Evolutionary conservation across 2,797 vertebrate species (phyloP).

Genomic region (Etheostoma perlongum): DNA sequence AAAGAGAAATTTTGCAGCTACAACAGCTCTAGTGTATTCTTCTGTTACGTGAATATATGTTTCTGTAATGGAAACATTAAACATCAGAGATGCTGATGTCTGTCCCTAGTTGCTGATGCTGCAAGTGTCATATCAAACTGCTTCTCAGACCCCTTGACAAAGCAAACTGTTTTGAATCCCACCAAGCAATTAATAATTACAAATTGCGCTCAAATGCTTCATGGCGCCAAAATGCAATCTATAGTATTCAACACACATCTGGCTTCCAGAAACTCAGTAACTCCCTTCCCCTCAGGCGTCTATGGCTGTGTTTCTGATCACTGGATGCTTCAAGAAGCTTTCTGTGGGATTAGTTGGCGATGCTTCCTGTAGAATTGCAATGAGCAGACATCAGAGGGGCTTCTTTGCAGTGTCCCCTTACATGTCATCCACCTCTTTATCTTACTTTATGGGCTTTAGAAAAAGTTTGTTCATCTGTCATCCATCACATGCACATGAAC

Average conservation of each 20-base stretch:
- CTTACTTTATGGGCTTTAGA: conserved; percentile 31
- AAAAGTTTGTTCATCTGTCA: conserved; percentile 28
- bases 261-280: conserved; percentile 70
- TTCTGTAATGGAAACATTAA: conserved; percentile 55
- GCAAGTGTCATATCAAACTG: conserved; percentile 53
- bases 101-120: conserved; percentile 53
- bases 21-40: conserved; percentile 34
- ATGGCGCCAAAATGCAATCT: conserved; percentile 51
- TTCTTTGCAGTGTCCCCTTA: conserved; percentile 25
- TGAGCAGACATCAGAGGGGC: conserved; percentile 56
- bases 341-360: conserved; percentile 44
- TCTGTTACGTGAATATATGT: conserved; percentile 34
- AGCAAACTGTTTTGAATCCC: conserved; percentile 50
- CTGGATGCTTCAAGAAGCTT: conserved; percentile 51
- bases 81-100: conserved; percentile 56
- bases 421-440: conserved; percentile 47
- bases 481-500: conserved; percentile 22
- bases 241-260: conserved; percentile 80
- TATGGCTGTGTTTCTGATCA: conserved; percentile 53
- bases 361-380: conserved; percentile 58
- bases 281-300: conserved; percentile 55
- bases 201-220: conserved; percentile 63
- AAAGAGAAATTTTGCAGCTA: conserved; percentile 34
- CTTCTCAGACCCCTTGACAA: conserved; percentile 45
- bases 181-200: conserved; percentile 57